Evolutionary conservation across 2,113 vertebrate species (phyloP).

Genomic region (Ifrita kowaldi): DNA sequence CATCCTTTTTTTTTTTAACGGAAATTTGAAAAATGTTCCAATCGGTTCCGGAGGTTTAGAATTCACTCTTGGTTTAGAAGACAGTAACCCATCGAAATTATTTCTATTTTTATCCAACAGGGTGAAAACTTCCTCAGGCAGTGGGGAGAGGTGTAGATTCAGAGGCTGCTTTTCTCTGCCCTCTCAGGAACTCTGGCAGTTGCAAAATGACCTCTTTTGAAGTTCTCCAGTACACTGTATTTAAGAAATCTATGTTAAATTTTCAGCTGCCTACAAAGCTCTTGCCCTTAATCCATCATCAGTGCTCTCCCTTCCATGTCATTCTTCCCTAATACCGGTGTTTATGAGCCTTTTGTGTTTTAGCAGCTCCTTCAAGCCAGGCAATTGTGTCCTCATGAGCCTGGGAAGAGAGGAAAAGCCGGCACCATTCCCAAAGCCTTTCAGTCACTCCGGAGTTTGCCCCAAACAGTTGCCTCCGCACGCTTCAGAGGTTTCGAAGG

Average conservation of each 20-base stretch:
- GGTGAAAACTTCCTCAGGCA: neutral
- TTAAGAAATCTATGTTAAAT: neutral
- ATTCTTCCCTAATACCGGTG: neutral
- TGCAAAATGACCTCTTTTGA: neutral
- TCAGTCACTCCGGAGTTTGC: neutral
- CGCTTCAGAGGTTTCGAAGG: neutral
- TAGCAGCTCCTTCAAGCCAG: neutral
- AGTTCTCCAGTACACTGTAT: neutral
- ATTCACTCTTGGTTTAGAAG: neutral
- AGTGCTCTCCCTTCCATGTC: neutral
- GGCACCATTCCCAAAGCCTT: neutral
- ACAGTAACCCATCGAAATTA: neutral
- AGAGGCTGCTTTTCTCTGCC: neutral
- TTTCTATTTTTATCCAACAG: neutral
- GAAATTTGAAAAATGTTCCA: neutral
- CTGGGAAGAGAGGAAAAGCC: neutral
- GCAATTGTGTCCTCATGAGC: neutral
- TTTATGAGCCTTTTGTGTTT: neutral
- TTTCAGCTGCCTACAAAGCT: neutral
- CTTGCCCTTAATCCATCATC: neutral
- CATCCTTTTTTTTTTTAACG: neutral
- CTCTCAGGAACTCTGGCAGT: neutral
- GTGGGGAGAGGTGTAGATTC: neutral
- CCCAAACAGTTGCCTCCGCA: neutral
- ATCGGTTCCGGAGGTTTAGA: neutral